Conservation (phyloP, 35 echinoderm and acorn worm genomes). For the Amphiura filiformis region DNA sequence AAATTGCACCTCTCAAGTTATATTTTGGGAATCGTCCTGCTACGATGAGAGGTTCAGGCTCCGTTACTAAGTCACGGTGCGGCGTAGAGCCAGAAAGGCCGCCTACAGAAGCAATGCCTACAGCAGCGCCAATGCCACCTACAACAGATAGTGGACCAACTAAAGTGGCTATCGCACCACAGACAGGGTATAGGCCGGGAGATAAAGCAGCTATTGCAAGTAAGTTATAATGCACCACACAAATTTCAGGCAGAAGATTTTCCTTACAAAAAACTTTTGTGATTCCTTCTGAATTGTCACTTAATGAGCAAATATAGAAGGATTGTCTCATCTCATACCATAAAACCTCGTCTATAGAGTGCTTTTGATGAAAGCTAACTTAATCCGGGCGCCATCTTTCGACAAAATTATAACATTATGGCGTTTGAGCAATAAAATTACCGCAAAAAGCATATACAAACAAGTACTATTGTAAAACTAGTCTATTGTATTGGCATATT, state of each 20-base stretch:
- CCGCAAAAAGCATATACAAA: too few relatives aligned
- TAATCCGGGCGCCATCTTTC: too few relatives aligned
- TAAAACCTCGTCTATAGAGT: too few relatives aligned
- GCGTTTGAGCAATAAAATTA: too few relatives aligned
- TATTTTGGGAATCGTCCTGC: conserved; percentile 45
- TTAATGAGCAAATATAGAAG: too few relatives aligned
- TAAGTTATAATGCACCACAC: conserved; percentile 51
- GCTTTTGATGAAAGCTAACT: too few relatives aligned
- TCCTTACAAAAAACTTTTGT: neutral
- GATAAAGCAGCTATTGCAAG: conserved; percentile 88
- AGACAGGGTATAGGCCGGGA: conserved; percentile 39
- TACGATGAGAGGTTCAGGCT: conserved; percentile 33
- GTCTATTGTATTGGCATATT: too few relatives aligned
- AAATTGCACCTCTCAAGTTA: conserved; percentile 56
- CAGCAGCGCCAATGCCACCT: neutral
- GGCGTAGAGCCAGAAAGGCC: conserved; percentile 54
- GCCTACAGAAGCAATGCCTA: neutral
- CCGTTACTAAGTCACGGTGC: conserved; percentile 60
- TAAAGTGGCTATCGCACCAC: conserved; percentile 2
- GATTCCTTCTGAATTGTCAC: too few relatives aligned
- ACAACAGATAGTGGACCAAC: neutral
- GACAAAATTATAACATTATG: too few relatives aligned
- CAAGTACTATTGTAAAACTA: too few relatives aligned
- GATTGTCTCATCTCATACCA: too few relatives aligned
- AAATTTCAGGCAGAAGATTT: neutral